Base-by-base conservation (phyloP, 2,888 invertebrate species). In the Trachelus iudaicus region DNA sequence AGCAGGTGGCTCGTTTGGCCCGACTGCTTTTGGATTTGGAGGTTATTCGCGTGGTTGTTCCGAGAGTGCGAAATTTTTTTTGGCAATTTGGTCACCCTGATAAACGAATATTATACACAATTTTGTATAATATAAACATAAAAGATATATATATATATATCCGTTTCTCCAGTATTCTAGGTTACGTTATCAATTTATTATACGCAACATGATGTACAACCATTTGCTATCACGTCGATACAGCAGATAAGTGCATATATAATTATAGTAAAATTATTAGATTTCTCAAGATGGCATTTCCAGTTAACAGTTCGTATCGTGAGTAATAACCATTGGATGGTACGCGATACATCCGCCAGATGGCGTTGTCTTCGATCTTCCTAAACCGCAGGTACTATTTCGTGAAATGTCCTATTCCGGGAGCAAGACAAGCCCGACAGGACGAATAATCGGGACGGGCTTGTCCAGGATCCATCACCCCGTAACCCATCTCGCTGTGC, bases 1-100 rank as follows among this genome's bases (percentile, higher is more conserved):
- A 87, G 87, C 87, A 88, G 87, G 87, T 88, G 87, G 88, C 88
- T 87, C 87, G 86, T 88, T 87, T 81, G 81, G 82, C 79, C 83
- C 83, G 84, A 86, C 85, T 85, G 83, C 83, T 81, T 81, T 83
- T 77, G 79, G 82, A 82, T 85, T 85, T 83, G 82, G 79, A 56
- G 56, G 23, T 56, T 56, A 56, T 56, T 9, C 56, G 56, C 23
- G 23, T 23, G 9, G 6, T 9, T 56, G 56, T 56, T 56, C 23
- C 9, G 56, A 23, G 6, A 9, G 56, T 23, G 1, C 0, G 6
- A 56, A 56, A 23, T 56, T 56, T 23, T 23, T 3, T 1, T 56
- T 15, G 6, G 56, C 23, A 56, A 23, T 23, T 56, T 23, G 56
- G 2, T 56, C 9, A 56, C 56, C 15, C 56, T 56, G 56, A 2